Evolutionary conservation across 2,888 invertebrate genomes (phyloP).

Genomic region (Orthosia incerta): DNA sequence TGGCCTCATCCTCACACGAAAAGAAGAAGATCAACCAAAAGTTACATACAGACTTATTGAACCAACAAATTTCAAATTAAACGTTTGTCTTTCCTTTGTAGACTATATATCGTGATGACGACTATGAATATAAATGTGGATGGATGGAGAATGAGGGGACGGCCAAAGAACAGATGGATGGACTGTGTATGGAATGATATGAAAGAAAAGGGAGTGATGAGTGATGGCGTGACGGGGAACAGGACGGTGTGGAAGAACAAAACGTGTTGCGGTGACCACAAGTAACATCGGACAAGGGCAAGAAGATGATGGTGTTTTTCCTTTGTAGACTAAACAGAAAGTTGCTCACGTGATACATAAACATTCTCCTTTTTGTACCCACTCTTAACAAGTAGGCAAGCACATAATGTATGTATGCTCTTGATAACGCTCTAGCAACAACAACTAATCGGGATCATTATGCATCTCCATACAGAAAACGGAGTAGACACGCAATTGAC

Average conservation of each 20-base stretch:
- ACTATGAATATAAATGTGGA: too few relatives aligned
- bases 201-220: too few relatives aligned
- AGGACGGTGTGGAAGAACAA: too few relatives aligned
- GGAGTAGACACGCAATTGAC: constrained; percentile 55
- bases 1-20: too few relatives aligned
- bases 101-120: not conserved
- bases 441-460: constrained; percentile 58
- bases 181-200: too few relatives aligned
- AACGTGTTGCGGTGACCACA: too few relatives aligned
- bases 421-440: constrained; percentile 36
- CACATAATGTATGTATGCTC: constrained; percentile 10
- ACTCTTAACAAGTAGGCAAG: not conserved
- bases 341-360: not conserved
- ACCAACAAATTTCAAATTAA: not conserved
- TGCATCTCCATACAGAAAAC: constrained; percentile 64
- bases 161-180: too few relatives aligned
- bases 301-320: not conserved
- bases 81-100: not conserved
- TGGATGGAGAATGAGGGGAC: too few relatives aligned
- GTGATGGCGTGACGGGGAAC: too few relatives aligned
- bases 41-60: not conserved
- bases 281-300: too few relatives aligned
- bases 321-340: constrained; percentile 6
- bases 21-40: too few relatives aligned
- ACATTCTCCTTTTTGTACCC: not conserved